A percentile compares a stretch with the other conserved stretches of the same genome.
These are phyloP conservation scores for Sebastes taczanowskii DNA, from an alignment of 2,797 vertebrate species.

Conservation along the genomic window DNA sequence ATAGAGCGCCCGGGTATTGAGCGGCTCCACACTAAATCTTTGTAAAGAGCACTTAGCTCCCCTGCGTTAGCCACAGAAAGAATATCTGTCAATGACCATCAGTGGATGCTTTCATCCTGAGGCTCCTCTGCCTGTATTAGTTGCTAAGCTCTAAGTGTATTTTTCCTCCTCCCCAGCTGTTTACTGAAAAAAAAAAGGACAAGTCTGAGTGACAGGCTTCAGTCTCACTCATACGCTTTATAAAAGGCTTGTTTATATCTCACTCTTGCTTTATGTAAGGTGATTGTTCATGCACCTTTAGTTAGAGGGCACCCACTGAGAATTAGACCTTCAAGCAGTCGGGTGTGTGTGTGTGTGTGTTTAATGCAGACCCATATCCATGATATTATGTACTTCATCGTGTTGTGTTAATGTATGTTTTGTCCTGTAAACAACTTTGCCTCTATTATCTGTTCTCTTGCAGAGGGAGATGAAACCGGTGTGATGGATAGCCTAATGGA, in stretches of 20 bases:
- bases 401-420: background rate
- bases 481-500: conserved; percentile 99
- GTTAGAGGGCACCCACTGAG: background rate
- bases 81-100: conserved; percentile 84
- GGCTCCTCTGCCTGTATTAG: conserved; percentile 71
- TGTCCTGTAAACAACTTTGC: conserved; percentile 35
- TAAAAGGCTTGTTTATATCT: conserved; percentile 32
- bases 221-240: conserved; percentile 13
- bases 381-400: background rate
- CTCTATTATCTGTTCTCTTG: conserved; percentile 35
- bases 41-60: conserved; percentile 82
- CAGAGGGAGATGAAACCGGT: conserved; percentile 97
- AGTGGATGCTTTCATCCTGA: conserved; percentile 80
- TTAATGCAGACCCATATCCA: background rate
- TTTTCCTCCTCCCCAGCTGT: conserved; percentile 54
- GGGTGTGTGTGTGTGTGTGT: background rate
- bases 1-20: conserved; percentile 74
- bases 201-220: conserved; percentile 41
- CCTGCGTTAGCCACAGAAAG: conserved; percentile 78
- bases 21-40: conserved; percentile 78
- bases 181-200: conserved; percentile 38
- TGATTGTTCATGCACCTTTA: conserved; percentile 1
- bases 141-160: conserved; percentile 62
- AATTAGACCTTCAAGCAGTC: background rate
- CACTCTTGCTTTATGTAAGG: background rate